Conservation (phyloP, 2,888 invertebrate species). For the Pilophorus perplexus region DNA sequence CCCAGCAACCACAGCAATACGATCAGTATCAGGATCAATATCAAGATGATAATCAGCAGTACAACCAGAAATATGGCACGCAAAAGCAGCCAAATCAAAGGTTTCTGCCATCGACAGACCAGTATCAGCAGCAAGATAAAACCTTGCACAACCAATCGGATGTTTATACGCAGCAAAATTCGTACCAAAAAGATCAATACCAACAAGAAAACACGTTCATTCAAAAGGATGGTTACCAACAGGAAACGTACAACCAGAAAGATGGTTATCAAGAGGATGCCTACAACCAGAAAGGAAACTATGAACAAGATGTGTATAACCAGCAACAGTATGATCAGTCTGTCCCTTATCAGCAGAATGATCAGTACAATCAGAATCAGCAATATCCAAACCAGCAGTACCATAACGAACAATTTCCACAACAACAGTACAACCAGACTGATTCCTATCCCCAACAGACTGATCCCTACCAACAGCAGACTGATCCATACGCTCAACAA, state of each 20-base stretch:
- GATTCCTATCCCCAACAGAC: slow-evolving; percentile 51
- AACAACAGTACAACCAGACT: slow-evolving; percentile 44
- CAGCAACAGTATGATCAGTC: too few species aligned
- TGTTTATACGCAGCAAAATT: neutral
- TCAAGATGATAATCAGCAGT: slow-evolving; percentile 32
- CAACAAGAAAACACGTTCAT: slow-evolving; percentile 3
- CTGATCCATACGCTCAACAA: slow-evolving; percentile 6
- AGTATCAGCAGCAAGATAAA: slow-evolving; percentile 18
- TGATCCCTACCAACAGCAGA: slow-evolving; percentile 43
- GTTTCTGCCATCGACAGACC: slow-evolving; percentile 20
- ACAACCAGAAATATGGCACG: slow-evolving; percentile 24
- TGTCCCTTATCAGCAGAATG: slow-evolving; percentile 10
- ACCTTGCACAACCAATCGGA: slow-evolving; percentile 6
- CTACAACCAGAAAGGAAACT: slow-evolving; percentile 21
- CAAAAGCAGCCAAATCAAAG: slow-evolving; percentile 25
- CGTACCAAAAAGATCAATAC: neutral
- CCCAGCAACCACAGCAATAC: slow-evolving; percentile 48
- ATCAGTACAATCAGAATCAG: slow-evolving; percentile 5
- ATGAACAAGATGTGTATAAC: neutral
- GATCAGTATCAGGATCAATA: slow-evolving; percentile 33
- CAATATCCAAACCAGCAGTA: slow-evolving; percentile 37
- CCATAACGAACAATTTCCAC: slow-evolving; percentile 46
- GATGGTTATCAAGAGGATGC: slow-evolving; percentile 7
- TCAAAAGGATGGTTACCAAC: too few species aligned
- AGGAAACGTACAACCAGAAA: slow-evolving; percentile 8